These are phyloP conservation scores for Balaenoptera acutorostrata DNA, from an alignment of 2,113 vertebrate species.

Conservation along the genomic window DNA sequence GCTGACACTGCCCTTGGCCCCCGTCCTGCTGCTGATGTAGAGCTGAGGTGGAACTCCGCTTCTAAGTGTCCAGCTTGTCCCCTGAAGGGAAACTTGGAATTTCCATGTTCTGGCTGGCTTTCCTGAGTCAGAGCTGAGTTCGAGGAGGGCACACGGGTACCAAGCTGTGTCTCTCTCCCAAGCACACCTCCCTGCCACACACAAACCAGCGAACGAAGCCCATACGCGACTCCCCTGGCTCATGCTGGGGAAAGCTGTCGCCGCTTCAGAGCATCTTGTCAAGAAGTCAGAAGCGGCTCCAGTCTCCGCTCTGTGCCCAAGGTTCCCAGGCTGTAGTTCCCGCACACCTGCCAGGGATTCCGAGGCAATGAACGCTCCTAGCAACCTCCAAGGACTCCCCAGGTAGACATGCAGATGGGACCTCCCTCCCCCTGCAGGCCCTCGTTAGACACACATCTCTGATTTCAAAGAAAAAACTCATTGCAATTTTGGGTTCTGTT, in stretches of 20 bases:
- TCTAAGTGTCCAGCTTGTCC: not conserved
- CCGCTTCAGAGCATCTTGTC: not conserved
- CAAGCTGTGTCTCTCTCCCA: not conserved
- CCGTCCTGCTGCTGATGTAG: not conserved
- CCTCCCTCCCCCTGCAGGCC: not conserved
- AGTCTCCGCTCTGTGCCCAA: not conserved
- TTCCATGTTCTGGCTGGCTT: not conserved
- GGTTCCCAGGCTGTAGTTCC: not conserved
- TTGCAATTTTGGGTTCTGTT: not conserved
- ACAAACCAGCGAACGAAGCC: not conserved
- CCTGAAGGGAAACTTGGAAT: not conserved
- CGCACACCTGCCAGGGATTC: not conserved
- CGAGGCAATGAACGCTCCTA: not conserved
- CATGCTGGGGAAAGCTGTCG: not conserved
- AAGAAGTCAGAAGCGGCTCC: not conserved
- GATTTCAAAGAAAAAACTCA: not conserved
- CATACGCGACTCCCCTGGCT: accelerated
- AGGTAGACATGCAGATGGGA: not conserved
- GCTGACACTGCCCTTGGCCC: not conserved
- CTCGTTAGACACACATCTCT: not conserved
- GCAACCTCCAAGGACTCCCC: not conserved
- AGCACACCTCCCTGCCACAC: not conserved
- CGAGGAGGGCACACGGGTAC: not conserved
- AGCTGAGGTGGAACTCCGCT: not conserved
- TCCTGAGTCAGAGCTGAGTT: not conserved